Base-by-base conservation (phyloP, 2,113 vertebrate genomes). In the Dasyurus viverrinus region DNA sequence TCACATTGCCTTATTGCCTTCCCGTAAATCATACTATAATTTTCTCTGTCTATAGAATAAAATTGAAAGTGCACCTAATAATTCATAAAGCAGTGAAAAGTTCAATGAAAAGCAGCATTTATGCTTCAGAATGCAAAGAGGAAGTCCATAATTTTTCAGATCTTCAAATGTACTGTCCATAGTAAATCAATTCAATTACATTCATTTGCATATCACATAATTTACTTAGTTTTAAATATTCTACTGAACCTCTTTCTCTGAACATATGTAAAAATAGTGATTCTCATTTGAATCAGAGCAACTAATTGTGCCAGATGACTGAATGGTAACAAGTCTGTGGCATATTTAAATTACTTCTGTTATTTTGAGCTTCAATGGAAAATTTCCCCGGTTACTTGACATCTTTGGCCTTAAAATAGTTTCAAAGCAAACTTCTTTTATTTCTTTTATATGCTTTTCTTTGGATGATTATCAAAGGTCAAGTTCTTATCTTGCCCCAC, bases 1-100 rank as follows among this genome's bases (percentile, higher is more conserved):
- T 96, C 42, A 92, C 53, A 93, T 92, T 94, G 60, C 90, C 55
- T 95, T 96, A 92, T 95, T 95, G 96, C 96, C 52, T 92, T 48
- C 57, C 53, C 25, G 68, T 90, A 93, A 94, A 92, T 60, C 89
- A 92, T 94, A 76, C 91, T 25, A 90, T 92, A 54, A n/a, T 93
- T 93, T 94, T 84, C 92, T 92, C 91, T 90, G 91, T 89, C 30
- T 68, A 89, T 94, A 96, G 84, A 94, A 96, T 95, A 89, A 96
- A 95, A 96, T 93, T 30, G 89, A 68, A 96, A 93, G 93, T 92
- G 47, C 25, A 92, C 84, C 96, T 94, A 96, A 93, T 93, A 93
- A 95, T 97, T 96, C 90, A 96, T 90, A 93, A 93, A 89, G 92
- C 25, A 48, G 47, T 91, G 60, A 96, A 95, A 91, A n/a, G 92